Evolutionary conservation across 1,140 invertebrate genomes (phyloP).

Genomic region (Maconellicoccus hirsutus): DNA sequence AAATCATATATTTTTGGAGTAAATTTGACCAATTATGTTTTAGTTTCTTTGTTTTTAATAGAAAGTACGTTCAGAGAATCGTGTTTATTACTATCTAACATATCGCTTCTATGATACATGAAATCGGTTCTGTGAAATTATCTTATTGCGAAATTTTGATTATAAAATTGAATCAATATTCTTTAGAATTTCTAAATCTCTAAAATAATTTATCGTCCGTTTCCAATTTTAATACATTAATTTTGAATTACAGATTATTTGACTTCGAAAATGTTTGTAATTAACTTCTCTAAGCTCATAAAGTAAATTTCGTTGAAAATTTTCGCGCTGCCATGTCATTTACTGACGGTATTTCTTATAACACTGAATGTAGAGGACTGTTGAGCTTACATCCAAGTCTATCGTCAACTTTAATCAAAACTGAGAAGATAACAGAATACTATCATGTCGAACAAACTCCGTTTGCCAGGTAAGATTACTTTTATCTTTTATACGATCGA

Average conservation of each 20-base stretch:
- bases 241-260: neutral
- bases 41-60: too few species aligned
- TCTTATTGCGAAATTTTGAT: too few species aligned
- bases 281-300: neutral
- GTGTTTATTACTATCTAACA: too few species aligned
- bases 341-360: constrained; percentile 25
- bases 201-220: too few species aligned
- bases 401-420: constrained; percentile 28
- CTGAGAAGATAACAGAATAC: constrained; percentile 29
- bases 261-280: neutral
- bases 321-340: constrained; percentile 20
- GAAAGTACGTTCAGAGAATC: too few species aligned
- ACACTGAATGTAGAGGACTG: constrained; percentile 28
- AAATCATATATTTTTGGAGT: too few species aligned
- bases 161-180: too few species aligned
- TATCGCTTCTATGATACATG: too few species aligned
- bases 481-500: neutral
- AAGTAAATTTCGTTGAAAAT: neutral
- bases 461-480: constrained; percentile 29
- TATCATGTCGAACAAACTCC: constrained; percentile 31
- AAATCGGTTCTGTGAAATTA: too few species aligned
- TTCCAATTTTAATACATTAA: too few species aligned
- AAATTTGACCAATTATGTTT: too few species aligned
- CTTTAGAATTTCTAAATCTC: too few species aligned
- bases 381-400: constrained; percentile 27